Conservation (phyloP, 2,113 vertebrate genomes). For the Colinus virginianus region DNA sequence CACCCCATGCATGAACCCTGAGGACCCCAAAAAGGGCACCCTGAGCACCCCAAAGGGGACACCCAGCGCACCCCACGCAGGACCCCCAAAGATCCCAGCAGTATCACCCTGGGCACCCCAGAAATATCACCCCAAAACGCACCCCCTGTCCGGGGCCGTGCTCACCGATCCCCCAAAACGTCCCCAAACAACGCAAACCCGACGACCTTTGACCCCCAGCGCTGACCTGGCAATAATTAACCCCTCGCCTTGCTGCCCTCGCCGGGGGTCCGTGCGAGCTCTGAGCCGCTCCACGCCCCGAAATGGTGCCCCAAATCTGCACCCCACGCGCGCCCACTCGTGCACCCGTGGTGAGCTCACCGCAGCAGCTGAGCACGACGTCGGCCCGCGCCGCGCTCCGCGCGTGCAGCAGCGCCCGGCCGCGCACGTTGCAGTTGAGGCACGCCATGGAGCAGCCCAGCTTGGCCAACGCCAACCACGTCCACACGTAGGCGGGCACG, state of each 20-base stretch:
- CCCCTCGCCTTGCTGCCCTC: background rate
- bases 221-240: background rate
- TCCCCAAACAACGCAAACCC: fast-evolving
- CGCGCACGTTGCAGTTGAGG: background rate
- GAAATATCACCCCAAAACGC: too few species aligned
- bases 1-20: background rate
- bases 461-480: background rate
- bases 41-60: background rate
- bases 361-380: background rate
- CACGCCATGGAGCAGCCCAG: background rate
- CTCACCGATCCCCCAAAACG: background rate
- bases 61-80: background rate
- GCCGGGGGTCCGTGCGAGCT: fast-evolving
- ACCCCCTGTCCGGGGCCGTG: too few species aligned
- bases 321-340: too few species aligned
- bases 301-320: too few species aligned
- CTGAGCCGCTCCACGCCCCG: fast-evolving
- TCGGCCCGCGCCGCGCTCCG: fast-evolving
- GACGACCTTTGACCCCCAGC: background rate
- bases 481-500: background rate
- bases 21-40: background rate
- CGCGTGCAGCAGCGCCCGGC: background rate
- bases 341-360: background rate
- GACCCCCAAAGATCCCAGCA: too few species aligned
- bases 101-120: too few species aligned